Conservation (phyloP, 2,888 invertebrate species). For the Xiphydria camelus region DNA sequence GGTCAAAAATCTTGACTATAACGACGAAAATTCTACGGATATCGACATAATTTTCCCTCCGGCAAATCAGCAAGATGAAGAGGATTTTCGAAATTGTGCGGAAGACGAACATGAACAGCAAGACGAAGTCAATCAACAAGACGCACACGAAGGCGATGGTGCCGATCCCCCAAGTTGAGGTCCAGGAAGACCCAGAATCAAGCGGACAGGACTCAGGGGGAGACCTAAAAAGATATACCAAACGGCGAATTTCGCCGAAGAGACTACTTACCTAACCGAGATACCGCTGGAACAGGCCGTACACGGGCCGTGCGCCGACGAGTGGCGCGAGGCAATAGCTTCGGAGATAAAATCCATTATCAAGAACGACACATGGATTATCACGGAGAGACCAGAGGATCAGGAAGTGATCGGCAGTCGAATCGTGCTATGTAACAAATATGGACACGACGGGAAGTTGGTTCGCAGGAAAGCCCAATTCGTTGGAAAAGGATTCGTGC, state of each 20-base stretch:
- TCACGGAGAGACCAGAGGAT: slow-evolving; percentile 9
- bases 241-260: neutral
- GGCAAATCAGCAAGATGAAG: neutral
- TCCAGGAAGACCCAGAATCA: slow-evolving; percentile 10
- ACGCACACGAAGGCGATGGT: neutral
- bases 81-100: neutral
- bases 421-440: slow-evolving; percentile 6
- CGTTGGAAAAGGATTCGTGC: slow-evolving; percentile 13
- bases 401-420: slow-evolving; percentile 7
- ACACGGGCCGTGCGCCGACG: slow-evolving; percentile 3
- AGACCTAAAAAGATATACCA: slow-evolving; percentile 11
- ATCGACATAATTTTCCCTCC: neutral
- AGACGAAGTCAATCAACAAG: neutral
- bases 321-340: slow-evolving; percentile 8
- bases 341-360: slow-evolving; percentile 12
- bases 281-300: slow-evolving; percentile 11
- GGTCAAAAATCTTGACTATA: neutral
- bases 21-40: neutral
- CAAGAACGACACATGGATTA: slow-evolving; percentile 10
- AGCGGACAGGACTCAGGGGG: slow-evolving; percentile 6
- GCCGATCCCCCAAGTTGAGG: neutral
- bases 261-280: slow-evolving; percentile 3
- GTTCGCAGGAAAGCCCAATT: slow-evolving; percentile 8
- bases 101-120: slow-evolving; percentile 3
- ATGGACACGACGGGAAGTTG: slow-evolving; percentile 3